Evolutionary conservation across 2,113 vertebrate species (phyloP).

Genomic region (Psilopsiagon aurifrons): DNA sequence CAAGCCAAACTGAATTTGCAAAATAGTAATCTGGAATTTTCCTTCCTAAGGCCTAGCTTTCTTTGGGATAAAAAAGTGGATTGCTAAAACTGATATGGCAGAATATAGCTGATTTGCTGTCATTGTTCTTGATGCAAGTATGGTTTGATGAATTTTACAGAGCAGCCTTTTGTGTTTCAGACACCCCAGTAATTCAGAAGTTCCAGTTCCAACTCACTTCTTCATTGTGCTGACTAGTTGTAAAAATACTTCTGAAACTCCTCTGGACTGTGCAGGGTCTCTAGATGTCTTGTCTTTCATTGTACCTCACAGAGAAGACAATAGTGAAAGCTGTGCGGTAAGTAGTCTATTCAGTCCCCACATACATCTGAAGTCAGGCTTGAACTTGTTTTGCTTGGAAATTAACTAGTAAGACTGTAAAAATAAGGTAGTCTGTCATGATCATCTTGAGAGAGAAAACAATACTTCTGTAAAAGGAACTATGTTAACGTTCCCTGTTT

Average conservation of each 20-base stretch:
- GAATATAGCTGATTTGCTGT: background rate
- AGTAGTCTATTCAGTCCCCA: conserved; percentile 56
- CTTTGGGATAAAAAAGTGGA: background rate
- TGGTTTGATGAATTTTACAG: background rate
- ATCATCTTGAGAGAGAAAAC: background rate
- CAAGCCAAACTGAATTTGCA: background rate
- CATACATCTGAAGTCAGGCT: background rate
- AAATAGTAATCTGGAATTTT: background rate
- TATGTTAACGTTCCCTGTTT: background rate
- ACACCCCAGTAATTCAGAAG: conserved; percentile 45
- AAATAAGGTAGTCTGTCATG: background rate
- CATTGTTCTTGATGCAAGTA: background rate
- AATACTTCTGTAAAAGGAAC: background rate
- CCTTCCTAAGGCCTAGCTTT: background rate
- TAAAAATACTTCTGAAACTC: conserved; percentile 73
- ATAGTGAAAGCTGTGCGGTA: conserved; percentile 89
- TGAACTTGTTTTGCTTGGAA: background rate
- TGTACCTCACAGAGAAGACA: conserved; percentile 88
- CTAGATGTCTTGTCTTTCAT: conserved; percentile 83
- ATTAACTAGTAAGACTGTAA: background rate
- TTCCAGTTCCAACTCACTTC: conserved; percentile 88
- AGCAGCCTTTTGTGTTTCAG: conserved; percentile 37
- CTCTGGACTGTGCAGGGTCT: conserved; percentile 75
- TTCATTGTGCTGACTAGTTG: conserved; percentile 90
- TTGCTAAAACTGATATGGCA: background rate